A percentile compares a stretch with the other conserved stretches of the same genome.
Conservation (phyloP, 2,797 vertebrate species). For the Myotis myotis region DNA sequence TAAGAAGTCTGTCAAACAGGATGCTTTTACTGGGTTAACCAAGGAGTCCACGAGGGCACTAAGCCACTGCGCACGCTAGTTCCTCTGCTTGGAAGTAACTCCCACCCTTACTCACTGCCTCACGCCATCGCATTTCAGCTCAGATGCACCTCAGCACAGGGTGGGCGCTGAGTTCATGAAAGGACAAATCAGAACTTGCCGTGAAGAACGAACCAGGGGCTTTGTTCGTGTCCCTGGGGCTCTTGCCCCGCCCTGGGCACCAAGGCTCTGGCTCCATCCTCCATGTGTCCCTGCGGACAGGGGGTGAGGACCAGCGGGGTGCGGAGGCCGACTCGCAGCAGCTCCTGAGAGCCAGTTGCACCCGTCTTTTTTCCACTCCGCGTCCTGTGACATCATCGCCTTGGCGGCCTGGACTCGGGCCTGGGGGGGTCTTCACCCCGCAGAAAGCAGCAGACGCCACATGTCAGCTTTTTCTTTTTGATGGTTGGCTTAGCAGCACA, state of each 20-base stretch:
- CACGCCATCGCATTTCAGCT: not conserved
- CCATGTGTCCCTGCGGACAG: rapidly evolving
- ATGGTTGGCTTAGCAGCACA: not conserved
- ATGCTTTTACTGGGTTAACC: not conserved
- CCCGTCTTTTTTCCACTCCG: not conserved
- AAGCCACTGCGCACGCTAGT: not conserved
- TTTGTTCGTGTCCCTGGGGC: not conserved
- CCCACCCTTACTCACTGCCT: not conserved
- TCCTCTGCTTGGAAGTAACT: conserved; percentile 5
- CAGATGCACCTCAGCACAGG: not conserved
- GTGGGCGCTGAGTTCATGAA: not conserved
- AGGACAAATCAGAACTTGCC: not conserved
- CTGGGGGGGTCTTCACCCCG: not conserved
- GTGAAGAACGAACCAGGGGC: rapidly evolving
- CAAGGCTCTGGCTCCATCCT: not conserved
- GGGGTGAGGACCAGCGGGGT: too few species aligned
- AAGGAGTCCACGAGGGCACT: not conserved
- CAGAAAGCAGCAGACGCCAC: not conserved
- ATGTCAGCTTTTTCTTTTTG: not conserved
- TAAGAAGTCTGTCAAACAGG: not conserved
- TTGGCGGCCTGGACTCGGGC: not conserved
- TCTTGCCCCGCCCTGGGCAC: not conserved
- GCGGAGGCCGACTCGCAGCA: rapidly evolving
- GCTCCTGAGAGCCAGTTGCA: rapidly evolving
- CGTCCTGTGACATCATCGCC: rapidly evolving